phyloP scores from a whole-genome alignment of 2,797 vertebrate genomes.

The Lagodon rhomboides region DNA sequence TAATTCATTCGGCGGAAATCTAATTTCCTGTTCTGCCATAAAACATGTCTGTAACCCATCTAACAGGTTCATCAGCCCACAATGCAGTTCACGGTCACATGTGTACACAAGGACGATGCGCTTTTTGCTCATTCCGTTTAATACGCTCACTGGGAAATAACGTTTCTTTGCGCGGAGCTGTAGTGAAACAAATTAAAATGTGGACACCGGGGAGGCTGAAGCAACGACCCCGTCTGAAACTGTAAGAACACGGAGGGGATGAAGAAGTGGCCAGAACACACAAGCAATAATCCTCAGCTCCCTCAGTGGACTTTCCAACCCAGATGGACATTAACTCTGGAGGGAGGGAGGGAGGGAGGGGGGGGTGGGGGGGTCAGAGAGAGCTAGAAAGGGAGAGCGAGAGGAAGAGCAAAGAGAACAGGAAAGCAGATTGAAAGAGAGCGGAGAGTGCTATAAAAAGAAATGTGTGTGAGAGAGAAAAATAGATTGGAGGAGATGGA shows the following conservation, averaged over 20 bases:
- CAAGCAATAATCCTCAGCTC: constrained; percentile 67
- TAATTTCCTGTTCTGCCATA: constrained; percentile 5
- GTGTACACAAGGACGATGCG: not conserved
- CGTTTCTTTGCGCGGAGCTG: constrained; percentile 23
- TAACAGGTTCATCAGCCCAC: constrained; percentile 16
- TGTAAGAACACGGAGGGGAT: constrained; percentile 41
- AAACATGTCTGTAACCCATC: constrained; percentile 5
- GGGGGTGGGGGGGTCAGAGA: constrained; percentile 52
- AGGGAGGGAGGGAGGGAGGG: constrained; percentile 25
- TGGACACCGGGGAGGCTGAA: constrained; percentile 37
- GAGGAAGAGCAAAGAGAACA: constrained; percentile 32
- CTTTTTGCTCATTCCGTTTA: constrained; percentile 10
- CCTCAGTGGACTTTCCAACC: constrained; percentile 67
- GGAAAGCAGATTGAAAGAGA: constrained; percentile 70
- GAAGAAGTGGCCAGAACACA: constrained; percentile 59
- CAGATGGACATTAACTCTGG: constrained; percentile 77
- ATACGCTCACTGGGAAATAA: constrained; percentile 20
- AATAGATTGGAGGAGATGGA: constrained; percentile 68
- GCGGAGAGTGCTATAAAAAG: constrained; percentile 71
- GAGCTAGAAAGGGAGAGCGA: constrained; percentile 42
- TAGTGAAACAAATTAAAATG: constrained; percentile 48
- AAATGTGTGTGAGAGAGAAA: constrained; percentile 29
- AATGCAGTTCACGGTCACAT: not conserved
- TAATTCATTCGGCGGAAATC: not conserved
- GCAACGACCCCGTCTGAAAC: constrained; percentile 45